phyloP scores from a whole-genome alignment of 2,797 vertebrate species.

The Thripadectes ignobilis region DNA sequence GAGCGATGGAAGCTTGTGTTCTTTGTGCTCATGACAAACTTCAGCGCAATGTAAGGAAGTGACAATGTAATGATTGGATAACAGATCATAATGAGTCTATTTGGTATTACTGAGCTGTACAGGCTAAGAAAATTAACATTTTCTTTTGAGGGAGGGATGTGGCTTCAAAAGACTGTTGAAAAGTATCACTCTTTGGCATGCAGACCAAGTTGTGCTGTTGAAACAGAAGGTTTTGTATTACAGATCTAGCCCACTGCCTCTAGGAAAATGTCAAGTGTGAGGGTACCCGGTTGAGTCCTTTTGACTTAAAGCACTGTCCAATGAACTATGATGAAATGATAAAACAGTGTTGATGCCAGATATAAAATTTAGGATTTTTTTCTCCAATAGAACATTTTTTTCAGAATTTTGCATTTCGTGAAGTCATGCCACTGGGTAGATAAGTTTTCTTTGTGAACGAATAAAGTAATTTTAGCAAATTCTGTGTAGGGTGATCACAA shows the following conservation, averaged over 20 bases:
- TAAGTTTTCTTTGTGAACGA: neutral
- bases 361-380: rapidly evolving
- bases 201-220: neutral
- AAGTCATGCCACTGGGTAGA: neutral
- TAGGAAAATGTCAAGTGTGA: neutral
- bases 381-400: neutral
- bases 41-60: neutral
- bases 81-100: neutral
- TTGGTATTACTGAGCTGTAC: neutral
- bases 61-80: neutral
- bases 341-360: neutral
- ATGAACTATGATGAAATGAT: neutral
- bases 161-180: neutral
- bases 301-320: neutral
- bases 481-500: neutral
- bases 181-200: neutral
- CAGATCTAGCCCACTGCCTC: neutral
- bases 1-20: neutral
- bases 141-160: neutral
- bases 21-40: neutral
- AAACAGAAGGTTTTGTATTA: neutral
- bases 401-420: neutral
- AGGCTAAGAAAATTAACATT: neutral
- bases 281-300: neutral
- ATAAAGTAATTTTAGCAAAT: neutral